Conservation (phyloP, 2,888 invertebrate genomes). For the Agonum fuliginosum region DNA sequence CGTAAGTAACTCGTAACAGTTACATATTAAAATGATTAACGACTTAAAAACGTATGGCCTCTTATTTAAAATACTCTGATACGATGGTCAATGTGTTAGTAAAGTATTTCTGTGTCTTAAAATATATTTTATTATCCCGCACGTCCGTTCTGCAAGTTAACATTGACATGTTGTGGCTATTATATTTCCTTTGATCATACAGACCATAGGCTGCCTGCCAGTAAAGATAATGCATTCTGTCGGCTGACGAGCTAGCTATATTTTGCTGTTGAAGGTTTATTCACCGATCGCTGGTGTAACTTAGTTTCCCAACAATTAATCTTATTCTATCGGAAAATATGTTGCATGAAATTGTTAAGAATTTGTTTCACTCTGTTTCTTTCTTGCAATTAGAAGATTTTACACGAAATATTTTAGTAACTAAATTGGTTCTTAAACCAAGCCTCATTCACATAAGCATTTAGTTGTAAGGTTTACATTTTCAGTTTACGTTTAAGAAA, state of each 20-base stretch:
- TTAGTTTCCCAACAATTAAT: background rate
- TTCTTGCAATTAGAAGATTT: background rate
- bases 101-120: slow-evolving; percentile 21
- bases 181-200: slow-evolving; percentile 34
- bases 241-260: background rate
- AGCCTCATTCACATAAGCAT: too few relatives aligned
- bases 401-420: too few relatives aligned
- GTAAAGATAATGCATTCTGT: slow-evolving; percentile 6
- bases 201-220: slow-evolving; percentile 1
- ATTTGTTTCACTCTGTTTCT: background rate
- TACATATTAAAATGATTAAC: background rate
- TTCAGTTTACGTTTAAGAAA: too few relatives aligned
- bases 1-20: background rate
- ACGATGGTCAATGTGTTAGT: background rate
- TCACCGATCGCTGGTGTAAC: background rate
- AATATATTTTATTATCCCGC: slow-evolving; percentile 40
- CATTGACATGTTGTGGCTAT: slow-evolving; percentile 23
- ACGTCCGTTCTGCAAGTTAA: slow-evolving; percentile 28
- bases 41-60: background rate
- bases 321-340: background rate
- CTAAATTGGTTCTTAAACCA: too few relatives aligned
- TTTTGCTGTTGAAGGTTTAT: slow-evolving; percentile 7
- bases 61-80: background rate
- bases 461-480: too few relatives aligned
- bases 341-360: background rate